A percentile compares a stretch with the other conserved stretches of the same genome.
Conservation (phyloP, 2,888 invertebrate species). For the Morpho achilles region DNA sequence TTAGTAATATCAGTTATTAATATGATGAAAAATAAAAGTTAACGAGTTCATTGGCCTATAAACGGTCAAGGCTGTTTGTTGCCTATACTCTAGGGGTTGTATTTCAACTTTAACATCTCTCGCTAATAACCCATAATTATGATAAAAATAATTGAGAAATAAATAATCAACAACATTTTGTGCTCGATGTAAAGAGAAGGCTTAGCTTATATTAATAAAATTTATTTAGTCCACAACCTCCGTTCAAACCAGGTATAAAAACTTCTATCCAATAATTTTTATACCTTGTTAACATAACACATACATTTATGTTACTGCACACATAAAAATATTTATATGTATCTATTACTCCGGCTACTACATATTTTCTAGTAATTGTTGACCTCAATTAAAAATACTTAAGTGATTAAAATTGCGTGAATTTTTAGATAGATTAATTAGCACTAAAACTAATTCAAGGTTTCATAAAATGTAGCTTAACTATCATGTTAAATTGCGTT, state of each 20-base stretch:
- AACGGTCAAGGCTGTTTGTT: slow-evolving; percentile 56
- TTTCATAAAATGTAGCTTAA: not conserved
- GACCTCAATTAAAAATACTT: slow-evolving; percentile 5
- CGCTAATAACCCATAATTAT: not conserved
- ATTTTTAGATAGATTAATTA: not conserved
- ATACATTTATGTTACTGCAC: too few relatives aligned
- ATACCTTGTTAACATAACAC: too few relatives aligned
- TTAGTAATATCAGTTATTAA: too few relatives aligned
- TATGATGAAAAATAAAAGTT: not conserved
- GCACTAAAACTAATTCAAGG: not conserved
- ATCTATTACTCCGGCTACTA: not conserved
- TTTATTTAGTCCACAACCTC: too few relatives aligned
- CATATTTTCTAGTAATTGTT: not conserved
- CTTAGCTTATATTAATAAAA: too few relatives aligned
- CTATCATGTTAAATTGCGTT: too few relatives aligned
- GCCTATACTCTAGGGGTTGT: slow-evolving; percentile 39
- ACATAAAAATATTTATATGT: not conserved
- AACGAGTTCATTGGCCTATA: slow-evolving; percentile 53
- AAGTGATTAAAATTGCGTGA: slow-evolving; percentile 9
- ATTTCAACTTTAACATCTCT: slow-evolving; percentile 1
- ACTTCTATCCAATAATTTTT: too few relatives aligned
- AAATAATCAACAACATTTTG: too few relatives aligned
- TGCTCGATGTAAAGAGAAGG: too few relatives aligned
- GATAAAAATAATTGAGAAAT: too few relatives aligned
- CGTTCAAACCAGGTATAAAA: too few relatives aligned